Base-by-base conservation (phyloP, 2,888 invertebrate genomes). In the Dugesia japonica region DNA sequence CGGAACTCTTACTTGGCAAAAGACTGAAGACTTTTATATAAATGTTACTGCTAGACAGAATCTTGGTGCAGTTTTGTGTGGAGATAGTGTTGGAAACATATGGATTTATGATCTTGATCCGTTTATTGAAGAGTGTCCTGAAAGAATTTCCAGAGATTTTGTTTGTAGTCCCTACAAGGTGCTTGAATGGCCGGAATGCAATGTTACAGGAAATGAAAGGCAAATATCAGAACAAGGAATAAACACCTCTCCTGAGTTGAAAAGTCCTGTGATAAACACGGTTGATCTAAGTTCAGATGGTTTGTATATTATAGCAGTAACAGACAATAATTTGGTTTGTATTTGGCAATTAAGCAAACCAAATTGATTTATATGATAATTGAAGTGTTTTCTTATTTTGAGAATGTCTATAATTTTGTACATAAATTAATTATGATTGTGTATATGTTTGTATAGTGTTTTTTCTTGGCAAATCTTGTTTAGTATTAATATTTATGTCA, bases 61-160 rank as follows among this genome's bases (percentile, higher is more conserved):
- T 38, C 73, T 78, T 0, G 73, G 74, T 23, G 78, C 78, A 28
- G 78, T 78, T 20, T 28, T 78, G 0, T 78, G 78, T 27, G 78
- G 78, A 17, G 78, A 78, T 42, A 78, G 78, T 42, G 78, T 79
- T 20, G 78, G 78, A 26, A 71, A 31, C 28, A 78, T 78, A 9
- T 78, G 78, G 78, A 78, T 78, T 26, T 78, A 78, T 71, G 78
- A 78, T 73, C 73, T 78, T 1, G 77, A 77, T 27, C 75, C 77
- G 27, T 74, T 56, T 56, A 26, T 77, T n/a, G 77, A 77, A 26
- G 76, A 76, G 17, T 31, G 76, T 9, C 72, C 31, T 13, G 56
- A 56, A 56, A 4, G 56, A n/a, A 56, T 56, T 9, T n/a, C 56
- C 56, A 56, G 56, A 23, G 56, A 56, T 56, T 56, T 56, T n/a